Evolutionary conservation across 2,113 vertebrate genomes (phyloP).

Genomic region (Corythaeola cristata): DNA sequence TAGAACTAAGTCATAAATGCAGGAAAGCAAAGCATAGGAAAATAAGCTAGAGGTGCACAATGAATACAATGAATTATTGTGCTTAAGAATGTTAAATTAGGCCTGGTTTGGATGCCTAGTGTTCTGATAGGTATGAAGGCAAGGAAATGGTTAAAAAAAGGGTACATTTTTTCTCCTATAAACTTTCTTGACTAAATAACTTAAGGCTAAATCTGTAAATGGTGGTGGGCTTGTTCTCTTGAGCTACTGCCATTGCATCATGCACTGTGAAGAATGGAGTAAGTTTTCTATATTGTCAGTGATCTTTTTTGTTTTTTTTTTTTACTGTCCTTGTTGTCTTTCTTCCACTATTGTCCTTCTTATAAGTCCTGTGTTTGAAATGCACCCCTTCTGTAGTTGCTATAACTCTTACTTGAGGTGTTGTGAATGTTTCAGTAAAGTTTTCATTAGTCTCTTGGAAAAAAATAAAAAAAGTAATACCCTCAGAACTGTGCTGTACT

Average conservation of each 20-base stretch:
- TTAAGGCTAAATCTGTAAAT: background rate
- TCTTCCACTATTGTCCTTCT: background rate
- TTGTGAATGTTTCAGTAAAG: background rate
- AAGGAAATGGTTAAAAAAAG: background rate
- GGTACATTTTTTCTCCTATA: background rate
- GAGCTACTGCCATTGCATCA: background rate
- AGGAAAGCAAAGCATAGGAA: background rate
- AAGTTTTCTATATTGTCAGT: background rate
- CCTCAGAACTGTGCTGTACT: background rate
- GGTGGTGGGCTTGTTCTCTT: background rate
- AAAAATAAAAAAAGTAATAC: background rate
- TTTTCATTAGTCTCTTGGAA: background rate
- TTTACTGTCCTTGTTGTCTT: background rate
- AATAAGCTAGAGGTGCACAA: background rate
- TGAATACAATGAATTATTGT: background rate
- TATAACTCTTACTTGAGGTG: background rate
- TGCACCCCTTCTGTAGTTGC: background rate
- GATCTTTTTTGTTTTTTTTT: background rate
- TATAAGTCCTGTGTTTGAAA: background rate
- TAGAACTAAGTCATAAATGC: background rate
- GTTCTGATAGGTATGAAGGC: background rate
- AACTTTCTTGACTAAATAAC: background rate
- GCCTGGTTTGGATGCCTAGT: background rate
- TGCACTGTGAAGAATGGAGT: background rate
- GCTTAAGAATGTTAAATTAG: background rate